Evolutionary conservation across 2,888 invertebrate species (phyloP).

Genomic region (Cheilosia scutellata): DNA sequence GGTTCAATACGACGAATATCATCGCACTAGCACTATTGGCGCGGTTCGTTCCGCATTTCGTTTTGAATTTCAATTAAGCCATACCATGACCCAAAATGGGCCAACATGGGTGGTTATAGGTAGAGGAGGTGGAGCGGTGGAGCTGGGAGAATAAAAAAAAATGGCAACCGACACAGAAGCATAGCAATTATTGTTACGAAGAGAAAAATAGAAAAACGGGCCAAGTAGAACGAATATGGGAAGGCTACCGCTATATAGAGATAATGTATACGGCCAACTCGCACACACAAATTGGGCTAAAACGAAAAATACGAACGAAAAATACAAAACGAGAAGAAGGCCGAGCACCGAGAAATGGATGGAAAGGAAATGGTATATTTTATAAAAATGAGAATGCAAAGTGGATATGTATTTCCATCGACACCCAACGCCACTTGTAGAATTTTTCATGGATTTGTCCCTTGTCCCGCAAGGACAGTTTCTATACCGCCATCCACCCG

Average conservation of each 20-base stretch:
- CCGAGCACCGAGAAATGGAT: neutral
- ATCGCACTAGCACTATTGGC: conserved; percentile 39
- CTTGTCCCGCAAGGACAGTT: conserved; percentile 45
- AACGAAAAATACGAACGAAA: conserved; percentile 54
- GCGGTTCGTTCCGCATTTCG: conserved; percentile 50
- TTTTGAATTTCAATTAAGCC: conserved; percentile 71
- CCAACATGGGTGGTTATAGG: neutral
- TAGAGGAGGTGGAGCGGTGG: neutral
- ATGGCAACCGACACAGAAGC: conserved; percentile 38
- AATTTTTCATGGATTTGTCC: conserved; percentile 58
- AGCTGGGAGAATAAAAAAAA: neutral
- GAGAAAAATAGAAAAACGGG: conserved; percentile 18
- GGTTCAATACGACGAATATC: conserved; percentile 52
- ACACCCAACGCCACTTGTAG: conserved; percentile 59
- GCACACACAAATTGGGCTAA: conserved; percentile 57
- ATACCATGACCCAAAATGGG: conserved; percentile 64
- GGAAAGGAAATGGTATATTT: conserved; percentile 60
- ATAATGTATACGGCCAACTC: neutral
- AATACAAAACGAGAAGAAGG: conserved; percentile 20
- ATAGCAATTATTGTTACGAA: conserved; percentile 62
- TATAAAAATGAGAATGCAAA: conserved; percentile 68
- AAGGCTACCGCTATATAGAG: conserved; percentile 5
- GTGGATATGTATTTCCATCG: conserved; percentile 45
- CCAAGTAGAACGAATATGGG: conserved; percentile 55
- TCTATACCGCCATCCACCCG: neutral